Evolutionary conservation across 2,113 vertebrate genomes (phyloP), one percentile per base, ranked within the genome.

Genomic region (Ochotona curzoniae): DNA sequence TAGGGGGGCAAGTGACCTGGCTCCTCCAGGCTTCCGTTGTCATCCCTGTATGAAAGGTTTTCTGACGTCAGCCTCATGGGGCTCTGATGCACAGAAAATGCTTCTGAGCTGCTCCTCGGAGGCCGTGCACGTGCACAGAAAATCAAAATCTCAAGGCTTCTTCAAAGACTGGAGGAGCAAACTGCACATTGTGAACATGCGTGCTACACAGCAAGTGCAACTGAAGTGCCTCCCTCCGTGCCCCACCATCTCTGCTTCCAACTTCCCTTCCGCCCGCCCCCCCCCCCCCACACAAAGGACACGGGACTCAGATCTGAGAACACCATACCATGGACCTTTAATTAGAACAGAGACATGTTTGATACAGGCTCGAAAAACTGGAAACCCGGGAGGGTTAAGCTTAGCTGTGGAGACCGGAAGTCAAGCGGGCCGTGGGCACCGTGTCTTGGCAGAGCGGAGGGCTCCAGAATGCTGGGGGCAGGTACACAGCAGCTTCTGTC

Each of bases 251-350:
- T 69, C 78, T 2, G 8, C 7, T 32, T 1, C n/a, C 51, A 30
- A 26, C 78, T 28, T 20, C 5, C 11, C 30, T 38, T 6, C 49
- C 21, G 79, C 63, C 20, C 38, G 61, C 7, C 25, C 73, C 32
- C 90, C n/a, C 11, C 0, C 0, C 7, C 0, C 28, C 32, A 96
- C 73, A 95, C 69, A 96, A 54, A 20, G 95, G 35, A 0, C 89
- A 1, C 75, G 38, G 38, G 38, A 66, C 44, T 67, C 23, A 2
- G 1, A 9, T 35, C 28, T 23, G 84, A 90, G 92, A 92, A 88
- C 81, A 88, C 78, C 92, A 75, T 83, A 95, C 73, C 57, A 30
- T 63, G 82, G 71, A 95, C 69, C 93, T 96, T 97, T 96, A 95
- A 96, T 94, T 95, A 83, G 93, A 89, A 94, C 83, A 93, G 87